Evolutionary conservation across 2,113 vertebrate species (phyloP).

Genomic region (Acrocephalus arundinaceus): DNA sequence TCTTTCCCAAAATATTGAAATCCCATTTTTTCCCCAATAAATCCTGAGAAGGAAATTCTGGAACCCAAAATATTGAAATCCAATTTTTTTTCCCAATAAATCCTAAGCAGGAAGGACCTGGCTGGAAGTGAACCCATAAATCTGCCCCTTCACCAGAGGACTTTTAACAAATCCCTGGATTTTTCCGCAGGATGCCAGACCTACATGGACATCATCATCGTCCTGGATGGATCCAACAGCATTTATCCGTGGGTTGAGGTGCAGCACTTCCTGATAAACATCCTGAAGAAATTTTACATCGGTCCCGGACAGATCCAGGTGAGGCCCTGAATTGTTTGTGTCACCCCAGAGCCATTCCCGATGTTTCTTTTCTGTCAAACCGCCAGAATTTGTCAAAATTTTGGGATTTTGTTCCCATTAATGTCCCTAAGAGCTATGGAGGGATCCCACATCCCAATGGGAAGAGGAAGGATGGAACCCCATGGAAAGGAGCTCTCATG

Average conservation of each 20-base stretch:
- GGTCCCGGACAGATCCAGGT: conserved; percentile 97
- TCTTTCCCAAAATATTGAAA: neutral
- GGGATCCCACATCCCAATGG: rapidly evolving
- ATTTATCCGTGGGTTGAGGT: conserved; percentile 98
- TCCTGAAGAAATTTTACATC: conserved; percentile 94
- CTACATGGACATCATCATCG: conserved; percentile 96
- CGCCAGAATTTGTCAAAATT: neutral
- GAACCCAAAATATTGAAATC: neutral
- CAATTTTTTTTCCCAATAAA: neutral
- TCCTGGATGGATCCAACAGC: conserved; percentile 96
- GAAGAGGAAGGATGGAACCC: neutral
- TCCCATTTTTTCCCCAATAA: neutral
- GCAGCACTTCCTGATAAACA: conserved; percentile 94
- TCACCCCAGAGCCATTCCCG: rapidly evolving
- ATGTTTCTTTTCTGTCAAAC: rapidly evolving
- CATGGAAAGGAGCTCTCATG: neutral
- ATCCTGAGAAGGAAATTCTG: neutral
- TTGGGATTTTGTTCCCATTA: rapidly evolving
- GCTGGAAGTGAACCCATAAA: neutral
- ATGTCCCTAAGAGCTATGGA: neutral
- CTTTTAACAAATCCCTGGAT: neutral
- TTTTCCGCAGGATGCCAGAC: conserved; percentile 88
- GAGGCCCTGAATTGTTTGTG: neutral
- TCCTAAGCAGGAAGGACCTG: neutral
- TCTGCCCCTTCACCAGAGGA: neutral